A percentile compares a stretch with the other conserved stretches of the same genome.
These are phyloP conservation scores for Pseudomugil gertrudae DNA, from an alignment of 2,797 vertebrate species.

Conservation along the genomic window DNA sequence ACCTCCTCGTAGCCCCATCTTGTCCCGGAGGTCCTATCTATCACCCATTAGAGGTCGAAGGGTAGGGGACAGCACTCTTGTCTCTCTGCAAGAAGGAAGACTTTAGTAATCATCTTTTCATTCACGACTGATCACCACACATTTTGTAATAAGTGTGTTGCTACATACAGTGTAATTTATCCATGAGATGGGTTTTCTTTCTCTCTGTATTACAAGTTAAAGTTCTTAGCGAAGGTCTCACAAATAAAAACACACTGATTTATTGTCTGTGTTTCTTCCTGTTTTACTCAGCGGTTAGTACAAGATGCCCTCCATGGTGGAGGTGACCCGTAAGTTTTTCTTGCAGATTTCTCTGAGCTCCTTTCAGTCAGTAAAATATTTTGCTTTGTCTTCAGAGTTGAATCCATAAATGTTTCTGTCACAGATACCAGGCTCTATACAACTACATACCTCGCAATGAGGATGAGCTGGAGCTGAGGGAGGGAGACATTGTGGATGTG, in stretches of 20 bases:
- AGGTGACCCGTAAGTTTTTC: slow-evolving; percentile 81
- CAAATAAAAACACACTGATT: slow-evolving; percentile 15
- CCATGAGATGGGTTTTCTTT: not conserved
- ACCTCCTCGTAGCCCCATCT: slow-evolving; percentile 95
- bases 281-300: slow-evolving; percentile 69
- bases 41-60: slow-evolving; percentile 90
- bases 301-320: slow-evolving; percentile 79
- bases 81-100: slow-evolving; percentile 58
- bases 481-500: slow-evolving; percentile 95
- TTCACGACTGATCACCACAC: slow-evolving; percentile 29
- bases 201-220: slow-evolving; percentile 1
- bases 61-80: slow-evolving; percentile 85
- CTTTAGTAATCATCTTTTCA: slow-evolving; percentile 42
- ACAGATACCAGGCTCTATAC: slow-evolving; percentile 95
- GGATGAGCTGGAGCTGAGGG: slow-evolving; percentile 96
- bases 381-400: not conserved
- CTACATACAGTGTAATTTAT: slow-evolving; percentile 1
- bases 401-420: not conserved
- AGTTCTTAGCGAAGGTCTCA: not conserved
- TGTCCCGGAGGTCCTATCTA: slow-evolving; percentile 87
- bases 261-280: slow-evolving; percentile 30
- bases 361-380: not conserved
- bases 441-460: slow-evolving; percentile 96
- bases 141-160: slow-evolving; percentile 15
- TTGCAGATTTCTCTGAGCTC: not conserved